Conservation (phyloP, 2,113 vertebrate species). For the Piaya cayana region DNA sequence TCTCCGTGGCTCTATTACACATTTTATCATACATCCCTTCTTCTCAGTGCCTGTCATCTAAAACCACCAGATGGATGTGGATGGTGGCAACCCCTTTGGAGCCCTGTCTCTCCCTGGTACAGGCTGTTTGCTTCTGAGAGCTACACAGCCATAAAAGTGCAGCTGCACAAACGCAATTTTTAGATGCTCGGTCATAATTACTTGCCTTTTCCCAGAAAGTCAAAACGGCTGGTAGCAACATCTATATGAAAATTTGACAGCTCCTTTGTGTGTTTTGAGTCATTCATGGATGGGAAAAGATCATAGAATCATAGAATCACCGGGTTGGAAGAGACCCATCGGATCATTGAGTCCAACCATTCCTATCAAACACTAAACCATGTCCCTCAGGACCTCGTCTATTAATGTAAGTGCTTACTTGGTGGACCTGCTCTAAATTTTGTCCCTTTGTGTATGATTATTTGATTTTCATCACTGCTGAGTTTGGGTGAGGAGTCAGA, state of each 20-base stretch:
- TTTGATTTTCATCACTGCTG: neutral
- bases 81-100: neutral
- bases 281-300: neutral
- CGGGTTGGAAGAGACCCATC: too few species aligned
- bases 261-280: neutral
- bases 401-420: neutral
- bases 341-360: too few species aligned
- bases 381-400: too few species aligned
- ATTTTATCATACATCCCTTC: neutral
- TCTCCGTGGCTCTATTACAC: too few species aligned
- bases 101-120: fast-evolving
- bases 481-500: neutral
- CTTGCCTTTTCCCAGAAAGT: neutral
- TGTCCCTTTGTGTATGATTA: neutral
- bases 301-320: too few species aligned
- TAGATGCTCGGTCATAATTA: neutral
- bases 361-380: too few species aligned
- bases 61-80: fast-evolving
- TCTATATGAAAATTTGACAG: neutral
- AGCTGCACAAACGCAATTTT: neutral
- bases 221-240: neutral
- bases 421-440: neutral
- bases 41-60: neutral
- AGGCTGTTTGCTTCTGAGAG: neutral
- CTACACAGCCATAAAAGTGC: neutral